These are phyloP conservation scores for Pelodytes ibericus DNA, from an alignment of 2,797 vertebrate genomes.

Conservation along the genomic window DNA sequence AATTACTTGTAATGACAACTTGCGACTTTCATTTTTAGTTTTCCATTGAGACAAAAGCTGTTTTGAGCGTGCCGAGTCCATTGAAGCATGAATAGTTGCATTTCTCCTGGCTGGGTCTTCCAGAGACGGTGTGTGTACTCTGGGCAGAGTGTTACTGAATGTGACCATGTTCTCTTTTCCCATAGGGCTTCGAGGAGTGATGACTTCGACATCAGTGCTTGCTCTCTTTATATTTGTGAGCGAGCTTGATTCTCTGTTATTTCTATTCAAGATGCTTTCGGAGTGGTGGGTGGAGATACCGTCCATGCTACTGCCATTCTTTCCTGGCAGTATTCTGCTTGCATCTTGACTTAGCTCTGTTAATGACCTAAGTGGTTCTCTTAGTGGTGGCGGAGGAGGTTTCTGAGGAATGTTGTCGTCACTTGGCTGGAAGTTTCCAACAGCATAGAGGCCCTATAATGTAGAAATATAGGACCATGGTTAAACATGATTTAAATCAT, in stretches of 20 bases:
- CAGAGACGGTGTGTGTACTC: conserved; percentile 86
- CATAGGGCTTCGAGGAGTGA: conserved; percentile 82
- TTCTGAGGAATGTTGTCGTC: conserved; percentile 77
- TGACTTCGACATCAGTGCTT: conserved; percentile 84
- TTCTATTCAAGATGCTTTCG: conserved; percentile 84
- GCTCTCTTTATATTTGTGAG: conserved; percentile 83
- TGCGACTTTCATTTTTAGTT: conserved; percentile 89
- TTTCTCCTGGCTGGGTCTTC: conserved; percentile 88
- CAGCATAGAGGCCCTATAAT: conserved; percentile 88
- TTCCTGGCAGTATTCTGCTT: conserved; percentile 83
- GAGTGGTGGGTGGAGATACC: conserved; percentile 78
- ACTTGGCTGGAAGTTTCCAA: conserved; percentile 92
- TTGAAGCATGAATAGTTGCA: conserved; percentile 88
- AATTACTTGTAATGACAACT: conserved; percentile 86
- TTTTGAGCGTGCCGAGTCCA: conserved; percentile 94
- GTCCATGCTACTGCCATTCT: conserved; percentile 79
- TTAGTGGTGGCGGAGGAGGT: conserved; percentile 66
- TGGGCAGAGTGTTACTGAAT: conserved; percentile 95
- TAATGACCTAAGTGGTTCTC: conserved; percentile 78
- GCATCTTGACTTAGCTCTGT: conserved; percentile 88
- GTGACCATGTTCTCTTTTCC: conserved; percentile 88
- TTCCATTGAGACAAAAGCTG: conserved; percentile 98
- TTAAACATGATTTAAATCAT: neutral
- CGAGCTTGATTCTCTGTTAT: conserved; percentile 79
- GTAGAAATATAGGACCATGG: conserved; percentile 48